Conservation (phyloP, 1,140 invertebrate species). For the Leptopilina clavipes region DNA sequence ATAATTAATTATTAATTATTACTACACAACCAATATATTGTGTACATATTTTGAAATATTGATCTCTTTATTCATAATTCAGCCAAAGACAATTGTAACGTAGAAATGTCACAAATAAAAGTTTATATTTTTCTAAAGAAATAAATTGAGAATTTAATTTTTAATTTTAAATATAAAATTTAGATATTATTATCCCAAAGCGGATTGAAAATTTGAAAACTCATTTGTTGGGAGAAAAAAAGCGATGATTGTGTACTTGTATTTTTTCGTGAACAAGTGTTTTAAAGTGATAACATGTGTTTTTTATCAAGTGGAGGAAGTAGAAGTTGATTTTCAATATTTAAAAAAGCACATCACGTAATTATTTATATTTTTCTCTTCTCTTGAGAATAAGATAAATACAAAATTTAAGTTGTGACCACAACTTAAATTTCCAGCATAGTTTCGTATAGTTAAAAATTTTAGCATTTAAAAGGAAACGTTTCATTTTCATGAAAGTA, state of each 20-base stretch:
- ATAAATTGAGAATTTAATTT: not conserved
- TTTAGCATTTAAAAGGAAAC: not conserved
- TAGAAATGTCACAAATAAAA: slow-evolving; percentile 8
- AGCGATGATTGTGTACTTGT: not conserved
- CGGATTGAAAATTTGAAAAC: not conserved
- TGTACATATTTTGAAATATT: not conserved
- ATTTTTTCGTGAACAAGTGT: not conserved
- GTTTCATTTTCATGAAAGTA: too few relatives aligned
- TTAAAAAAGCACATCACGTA: not conserved
- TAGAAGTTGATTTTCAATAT: not conserved
- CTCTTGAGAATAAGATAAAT: not conserved
- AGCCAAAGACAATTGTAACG: slow-evolving; percentile 26
- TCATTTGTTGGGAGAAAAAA: not conserved
- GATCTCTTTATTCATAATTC: slow-evolving; percentile 5
- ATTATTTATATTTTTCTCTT: not conserved
- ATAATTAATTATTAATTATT: not conserved
- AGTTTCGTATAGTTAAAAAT: not conserved
- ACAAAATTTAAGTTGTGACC: not conserved
- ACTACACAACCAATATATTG: too few relatives aligned
- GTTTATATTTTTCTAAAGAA: slow-evolving; percentile 3
- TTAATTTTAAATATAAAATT: too few relatives aligned
- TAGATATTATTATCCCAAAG: not conserved
- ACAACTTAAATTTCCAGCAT: not conserved
- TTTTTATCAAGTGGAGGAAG: not conserved
- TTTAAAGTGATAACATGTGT: not conserved